These are phyloP conservation scores for Nasonovia ribisnigri DNA, from an alignment of 2,888 invertebrate species.

Conservation along the genomic window DNA sequence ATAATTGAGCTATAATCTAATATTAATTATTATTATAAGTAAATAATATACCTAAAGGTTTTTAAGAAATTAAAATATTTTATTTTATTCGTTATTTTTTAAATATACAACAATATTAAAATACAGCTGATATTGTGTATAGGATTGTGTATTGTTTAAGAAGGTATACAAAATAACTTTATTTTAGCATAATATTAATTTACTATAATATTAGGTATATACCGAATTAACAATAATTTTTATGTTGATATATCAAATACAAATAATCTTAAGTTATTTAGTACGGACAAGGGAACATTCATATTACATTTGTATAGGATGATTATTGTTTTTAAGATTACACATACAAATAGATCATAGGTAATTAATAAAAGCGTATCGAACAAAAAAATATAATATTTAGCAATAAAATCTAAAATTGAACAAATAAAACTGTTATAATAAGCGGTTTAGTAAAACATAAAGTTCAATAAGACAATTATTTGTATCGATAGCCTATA, in stretches of 20 bases:
- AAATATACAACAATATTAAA: not conserved
- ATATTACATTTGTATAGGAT: not conserved
- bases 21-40: not conserved
- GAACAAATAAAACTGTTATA: not conserved
- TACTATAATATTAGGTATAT: not conserved
- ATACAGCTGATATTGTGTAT: not conserved
- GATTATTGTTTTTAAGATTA: not conserved
- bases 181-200: not conserved
- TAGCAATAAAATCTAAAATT: conserved; percentile 5
- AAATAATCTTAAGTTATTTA: conserved; percentile 10
- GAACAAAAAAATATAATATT: not conserved
- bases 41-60: not conserved
- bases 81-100: not conserved
- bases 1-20: not conserved
- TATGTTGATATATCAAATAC: not conserved
- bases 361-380: not conserved
- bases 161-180: not conserved
- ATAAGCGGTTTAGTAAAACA: not conserved
- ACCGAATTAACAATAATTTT: not conserved
- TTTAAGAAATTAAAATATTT: not conserved
- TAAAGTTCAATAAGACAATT: conserved; percentile 8
- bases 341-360: not conserved
- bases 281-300: conserved; percentile 11
- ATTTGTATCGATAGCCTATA: conserved; percentile 36
- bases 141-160: no score